phyloP scores from a whole-genome alignment of 2,113 vertebrate species.

The Cephalopholis sonnerati region DNA sequence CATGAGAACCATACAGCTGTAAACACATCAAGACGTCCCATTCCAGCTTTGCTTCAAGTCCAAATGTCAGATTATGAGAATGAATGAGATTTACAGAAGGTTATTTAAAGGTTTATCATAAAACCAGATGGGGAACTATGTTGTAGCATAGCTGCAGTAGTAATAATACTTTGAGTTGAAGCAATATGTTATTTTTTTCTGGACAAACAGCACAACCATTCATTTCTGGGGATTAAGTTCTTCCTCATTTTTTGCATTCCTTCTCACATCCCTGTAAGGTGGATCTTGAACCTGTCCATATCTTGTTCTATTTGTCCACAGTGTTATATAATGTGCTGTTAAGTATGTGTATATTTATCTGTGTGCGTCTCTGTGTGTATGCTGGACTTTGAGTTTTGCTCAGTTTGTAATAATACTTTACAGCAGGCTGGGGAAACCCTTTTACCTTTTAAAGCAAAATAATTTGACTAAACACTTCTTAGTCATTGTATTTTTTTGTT shows the following conservation, averaged over 20 bases:
- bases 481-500: background rate
- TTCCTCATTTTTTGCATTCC: conserved; percentile 41
- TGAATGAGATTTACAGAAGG: background rate
- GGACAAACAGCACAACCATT: background rate
- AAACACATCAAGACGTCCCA: conserved; percentile 1
- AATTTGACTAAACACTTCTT: background rate
- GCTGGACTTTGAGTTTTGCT: conserved; percentile 18
- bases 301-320: background rate
- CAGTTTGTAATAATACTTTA: conserved; percentile 22
- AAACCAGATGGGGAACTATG: background rate
- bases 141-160: background rate
- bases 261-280: conserved; percentile 19
- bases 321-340: conserved; percentile 37
- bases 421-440: conserved; percentile 1
- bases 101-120: background rate
- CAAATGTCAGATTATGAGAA: conserved; percentile 11
- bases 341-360: conserved; percentile 7
- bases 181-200: background rate
- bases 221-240: background rate
- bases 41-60: conserved; percentile 9
- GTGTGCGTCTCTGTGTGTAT: background rate
- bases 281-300: background rate
- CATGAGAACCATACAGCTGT: conserved; percentile 14
- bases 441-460: conserved; percentile 12
- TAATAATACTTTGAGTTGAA: background rate